Percentiles rank a stretch among this genome's conserved stretches.
phyloP scores from a whole-genome alignment of 2,797 vertebrate genomes.

The Anguilla obscura region DNA sequence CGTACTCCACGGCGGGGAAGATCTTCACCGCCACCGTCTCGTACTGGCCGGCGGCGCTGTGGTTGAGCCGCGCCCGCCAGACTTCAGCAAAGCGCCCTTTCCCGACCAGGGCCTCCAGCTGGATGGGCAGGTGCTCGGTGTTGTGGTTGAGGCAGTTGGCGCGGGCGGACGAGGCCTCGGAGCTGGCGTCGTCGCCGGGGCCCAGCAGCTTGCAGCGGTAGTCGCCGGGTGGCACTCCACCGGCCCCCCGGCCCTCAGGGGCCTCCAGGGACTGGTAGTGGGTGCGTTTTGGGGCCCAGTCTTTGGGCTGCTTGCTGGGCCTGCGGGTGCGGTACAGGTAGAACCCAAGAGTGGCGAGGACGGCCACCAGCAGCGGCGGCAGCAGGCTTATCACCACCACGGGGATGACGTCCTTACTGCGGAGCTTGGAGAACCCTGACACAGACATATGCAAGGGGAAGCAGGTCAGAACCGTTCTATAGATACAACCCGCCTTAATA shows the following conservation, averaged over 20 bases:
- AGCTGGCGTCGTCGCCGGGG: constrained; percentile 53
- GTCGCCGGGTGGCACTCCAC: constrained; percentile 42
- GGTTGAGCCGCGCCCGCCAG: constrained; percentile 79
- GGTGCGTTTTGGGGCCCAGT: constrained; percentile 72
- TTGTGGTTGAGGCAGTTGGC: constrained; percentile 59
- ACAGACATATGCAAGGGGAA: neutral
- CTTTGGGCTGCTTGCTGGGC: constrained; percentile 70
- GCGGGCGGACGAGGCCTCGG: constrained; percentile 42
- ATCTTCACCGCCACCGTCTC: constrained; percentile 86
- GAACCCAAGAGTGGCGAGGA: constrained; percentile 74
- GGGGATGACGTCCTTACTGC: constrained; percentile 83
- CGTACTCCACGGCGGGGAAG: constrained; percentile 79
- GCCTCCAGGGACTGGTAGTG: constrained; percentile 61
- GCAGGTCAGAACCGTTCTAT: neutral
- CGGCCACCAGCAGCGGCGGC: constrained; percentile 77
- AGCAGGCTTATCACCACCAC: constrained; percentile 86
- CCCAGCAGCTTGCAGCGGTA: constrained; percentile 62
- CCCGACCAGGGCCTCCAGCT: constrained; percentile 81
- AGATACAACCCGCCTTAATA: no score
- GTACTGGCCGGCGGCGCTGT: constrained; percentile 62
- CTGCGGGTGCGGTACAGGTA: constrained; percentile 82
- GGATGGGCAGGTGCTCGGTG: constrained; percentile 76
- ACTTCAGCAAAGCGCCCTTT: constrained; percentile 86
- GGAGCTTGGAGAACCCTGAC: constrained; percentile 79
- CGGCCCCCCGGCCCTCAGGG: constrained; percentile 48